phyloP scores from a whole-genome alignment of 2,797 vertebrate genomes.

The Nyctalus aviator region DNA sequence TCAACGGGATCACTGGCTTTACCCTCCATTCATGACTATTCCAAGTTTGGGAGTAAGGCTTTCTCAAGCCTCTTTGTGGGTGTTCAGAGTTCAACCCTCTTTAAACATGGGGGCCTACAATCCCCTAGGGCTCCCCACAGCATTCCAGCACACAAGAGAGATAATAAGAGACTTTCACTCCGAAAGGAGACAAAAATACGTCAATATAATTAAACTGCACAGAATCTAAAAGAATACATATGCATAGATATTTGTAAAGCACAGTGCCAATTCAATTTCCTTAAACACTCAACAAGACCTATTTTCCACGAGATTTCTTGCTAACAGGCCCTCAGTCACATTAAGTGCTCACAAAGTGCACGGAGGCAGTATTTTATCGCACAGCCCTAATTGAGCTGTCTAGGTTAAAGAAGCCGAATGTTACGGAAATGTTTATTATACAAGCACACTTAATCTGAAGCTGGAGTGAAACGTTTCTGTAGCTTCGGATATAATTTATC shows the following conservation, averaged over 20 bases:
- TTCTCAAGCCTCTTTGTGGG: not conserved
- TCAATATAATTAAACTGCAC: conserved; percentile 84
- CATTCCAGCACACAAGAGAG: conserved; percentile 71
- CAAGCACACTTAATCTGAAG: conserved; percentile 84
- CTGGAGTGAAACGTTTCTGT: conserved; percentile 81
- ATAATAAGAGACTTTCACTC: conserved; percentile 71
- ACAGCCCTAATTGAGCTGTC: conserved; percentile 87
- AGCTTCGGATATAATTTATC: conserved; percentile 81
- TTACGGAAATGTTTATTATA: conserved; percentile 88
- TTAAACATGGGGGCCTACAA: conserved; percentile 61
- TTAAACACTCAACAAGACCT: conserved; percentile 86
- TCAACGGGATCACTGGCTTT: not conserved
- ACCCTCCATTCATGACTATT: conserved; percentile 23
- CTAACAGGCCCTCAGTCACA: conserved; percentile 86
- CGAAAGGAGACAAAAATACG: conserved; percentile 68
- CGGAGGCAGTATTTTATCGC: conserved; percentile 85
- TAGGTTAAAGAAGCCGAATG: conserved; percentile 83
- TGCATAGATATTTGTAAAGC: conserved; percentile 78
- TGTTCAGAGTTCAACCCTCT: conserved; percentile 46
- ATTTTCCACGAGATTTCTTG: conserved; percentile 84
- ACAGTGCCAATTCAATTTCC: conserved; percentile 83
- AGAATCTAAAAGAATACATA: conserved; percentile 73
- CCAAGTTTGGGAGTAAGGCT: conserved; percentile 38
- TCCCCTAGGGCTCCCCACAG: conserved; percentile 30
- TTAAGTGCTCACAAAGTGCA: conserved; percentile 85